Base-by-base conservation (phyloP, 2,888 invertebrate species). In the Pteria penguin region DNA sequence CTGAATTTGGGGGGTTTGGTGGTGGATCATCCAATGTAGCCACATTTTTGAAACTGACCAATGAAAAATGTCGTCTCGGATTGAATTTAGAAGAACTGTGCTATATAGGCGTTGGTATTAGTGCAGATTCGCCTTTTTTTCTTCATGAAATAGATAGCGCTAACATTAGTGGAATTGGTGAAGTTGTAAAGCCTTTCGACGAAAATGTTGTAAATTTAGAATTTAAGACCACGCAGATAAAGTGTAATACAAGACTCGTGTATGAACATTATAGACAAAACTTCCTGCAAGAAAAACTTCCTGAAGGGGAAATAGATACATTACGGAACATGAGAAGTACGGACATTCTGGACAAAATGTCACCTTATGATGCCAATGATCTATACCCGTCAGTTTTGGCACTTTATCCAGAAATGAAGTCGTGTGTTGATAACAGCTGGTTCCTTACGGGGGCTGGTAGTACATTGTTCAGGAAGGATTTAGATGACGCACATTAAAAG, bases 1-100 rank as follows among this genome's bases (percentile, higher is more conserved):
- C 57, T 0, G 65, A 65, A n/a, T 27, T 18, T 29, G 66, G 66
- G 3, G 72, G 72, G 2, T 29, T 72, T 4, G 72, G 72, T n/a
- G 72, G 72, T 33, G 72, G 72, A 8, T 29, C 66, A 22, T 72
- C 72, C n/a, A 66, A 72, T 29, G 72, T 66, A 14, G 72, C 66
- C 8, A 24, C 66, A 5, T 72, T 72, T 58, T n/a, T 72, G 27
- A 33, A 27, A n/a, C 36, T 72, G 72, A 14, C 60, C 4, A 65
- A 72, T 22, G 58, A 66, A 14, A 2, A 5, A 2, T 72, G 72
- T 58, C 18, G 45, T 29, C 66, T 72, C 4, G 60, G 66, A 2
- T 24, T 72, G 4, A 22, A n/a, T 0, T 31, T 22, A n/a, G 66
- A 72, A 1, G 66, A 72, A 60, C 29, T 72, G 27, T 26, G 36